Evolutionary conservation across 2,888 invertebrate species (phyloP), one percentile per base, ranked within the genome.

Genomic region (Coenonympha arcania): DNA sequence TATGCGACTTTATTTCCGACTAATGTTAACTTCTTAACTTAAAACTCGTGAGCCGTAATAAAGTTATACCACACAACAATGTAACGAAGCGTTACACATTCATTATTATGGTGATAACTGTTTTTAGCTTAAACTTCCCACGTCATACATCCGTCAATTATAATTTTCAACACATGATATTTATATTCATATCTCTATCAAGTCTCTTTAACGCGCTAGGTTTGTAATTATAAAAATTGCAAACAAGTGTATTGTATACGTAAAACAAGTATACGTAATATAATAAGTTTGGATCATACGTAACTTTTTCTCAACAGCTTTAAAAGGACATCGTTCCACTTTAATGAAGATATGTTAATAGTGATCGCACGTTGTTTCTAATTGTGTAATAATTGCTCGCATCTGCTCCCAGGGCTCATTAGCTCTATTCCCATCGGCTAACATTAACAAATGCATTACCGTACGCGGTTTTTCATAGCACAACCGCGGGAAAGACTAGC

Each of bases 341-440:
- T 43, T 26, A 20, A 15, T 43, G 30, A 44, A 50, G 36, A 50
- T 50, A 55, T 45, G 40, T 61, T 60, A 60, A 55, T 59, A 60
- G 58, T 31, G 36, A 54, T 58, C 54, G 54, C 63, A 60, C 61
- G 57, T 60, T 63, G 60, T 60, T 58, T 62, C 49, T 49, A 50
- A 52, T 49, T 57, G 44, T 48, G 50, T 56, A 56, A 52, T 55
- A 43, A 54, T 55, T 52, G 43, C 46, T 46, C 26, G 18, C 45
- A 42, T 45, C 36, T 37, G 44, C 41, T 22, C 28, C 15, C 46
- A 54, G 46, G 37, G 47, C 52, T 59, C 61, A 60, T 65, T 61
- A 68, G 26, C 49, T 65, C 64, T 59, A 60, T 78, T 78, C 74
- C 66, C 76, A 79, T 71, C 65, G 64, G 65, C 66, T 66, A 66